phyloP scores from a whole-genome alignment of 2,113 vertebrate genomes.

The Prinia subflava region DNA sequence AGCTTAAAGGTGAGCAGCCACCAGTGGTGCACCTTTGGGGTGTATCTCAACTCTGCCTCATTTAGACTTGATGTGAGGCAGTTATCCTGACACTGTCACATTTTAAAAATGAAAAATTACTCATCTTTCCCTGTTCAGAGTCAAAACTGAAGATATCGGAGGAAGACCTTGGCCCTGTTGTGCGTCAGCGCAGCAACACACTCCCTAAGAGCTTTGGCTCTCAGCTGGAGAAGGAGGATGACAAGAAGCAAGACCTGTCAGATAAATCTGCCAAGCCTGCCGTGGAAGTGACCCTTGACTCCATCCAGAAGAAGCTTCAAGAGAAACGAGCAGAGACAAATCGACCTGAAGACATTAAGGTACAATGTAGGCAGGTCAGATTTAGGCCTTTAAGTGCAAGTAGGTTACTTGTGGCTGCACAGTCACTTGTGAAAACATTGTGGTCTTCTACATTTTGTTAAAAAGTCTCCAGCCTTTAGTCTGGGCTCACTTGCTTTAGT shows the following conservation, averaged over 20 bases:
- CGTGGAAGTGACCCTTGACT: constrained; percentile 86
- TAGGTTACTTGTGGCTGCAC: not conserved
- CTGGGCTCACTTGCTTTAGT: not conserved
- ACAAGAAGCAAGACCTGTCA: constrained; percentile 71
- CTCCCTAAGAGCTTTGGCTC: constrained; percentile 98
- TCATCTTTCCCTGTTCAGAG: constrained; percentile 68
- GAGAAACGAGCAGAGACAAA: constrained; percentile 87
- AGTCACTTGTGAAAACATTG: not conserved
- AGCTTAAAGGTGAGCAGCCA: constrained; percentile 86
- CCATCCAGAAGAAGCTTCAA: constrained; percentile 86
- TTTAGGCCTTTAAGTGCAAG: not conserved
- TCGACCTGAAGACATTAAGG: constrained; percentile 94
- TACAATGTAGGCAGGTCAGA: constrained; percentile 20
- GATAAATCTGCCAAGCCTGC: constrained; percentile 86
- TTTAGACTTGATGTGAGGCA: not conserved
- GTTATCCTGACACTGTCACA: not conserved
- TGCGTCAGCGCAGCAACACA: constrained; percentile 94
- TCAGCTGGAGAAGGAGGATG: constrained; percentile 88
- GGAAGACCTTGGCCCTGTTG: constrained; percentile 86
- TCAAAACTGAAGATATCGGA: constrained; percentile 90
- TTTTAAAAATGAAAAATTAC: not conserved
- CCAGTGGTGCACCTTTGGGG: not conserved
- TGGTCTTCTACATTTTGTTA: not conserved
- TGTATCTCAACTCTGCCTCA: not conserved
- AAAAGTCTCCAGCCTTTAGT: too few relatives aligned